These are phyloP conservation scores for Pinna nobilis DNA, from an alignment of 1,140 invertebrate species.

Conservation along the genomic window DNA sequence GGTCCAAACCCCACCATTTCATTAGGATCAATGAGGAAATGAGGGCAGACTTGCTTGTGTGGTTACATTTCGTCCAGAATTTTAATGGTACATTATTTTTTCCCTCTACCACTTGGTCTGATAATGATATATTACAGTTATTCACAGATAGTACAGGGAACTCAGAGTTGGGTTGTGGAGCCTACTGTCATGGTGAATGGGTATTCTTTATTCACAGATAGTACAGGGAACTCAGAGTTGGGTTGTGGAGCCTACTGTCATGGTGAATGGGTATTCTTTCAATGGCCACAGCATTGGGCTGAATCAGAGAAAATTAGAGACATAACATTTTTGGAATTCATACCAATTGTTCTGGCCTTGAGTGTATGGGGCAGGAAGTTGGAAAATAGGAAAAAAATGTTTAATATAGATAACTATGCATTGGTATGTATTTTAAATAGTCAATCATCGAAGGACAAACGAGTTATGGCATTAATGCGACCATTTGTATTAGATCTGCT, in stretches of 20 bases:
- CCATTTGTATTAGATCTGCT: neutral
- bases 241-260: neutral
- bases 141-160: conserved; percentile 24
- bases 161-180: neutral
- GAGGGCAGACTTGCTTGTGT: conserved; percentile 20
- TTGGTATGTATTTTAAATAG: conserved; percentile 13
- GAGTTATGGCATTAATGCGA: conserved; percentile 16
- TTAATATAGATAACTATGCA: conserved; percentile 23
- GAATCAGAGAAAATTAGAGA: neutral
- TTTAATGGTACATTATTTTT: conserved; percentile 32
- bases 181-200: conserved; percentile 11
- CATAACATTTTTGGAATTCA: conserved; percentile 16
- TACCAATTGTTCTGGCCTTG: conserved; percentile 11
- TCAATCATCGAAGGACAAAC: conserved; percentile 19
- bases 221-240: neutral
- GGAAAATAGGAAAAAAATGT: conserved; percentile 12
- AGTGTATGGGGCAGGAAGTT: conserved; percentile 4
- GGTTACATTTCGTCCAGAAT: conserved; percentile 19
- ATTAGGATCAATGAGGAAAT: neutral
- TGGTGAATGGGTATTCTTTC: conserved; percentile 5
- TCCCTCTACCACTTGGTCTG: neutral
- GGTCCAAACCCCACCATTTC: neutral
- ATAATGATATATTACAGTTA: conserved; percentile 16
- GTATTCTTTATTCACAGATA: conserved; percentile 28
- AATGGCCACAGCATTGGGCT: neutral